Evolutionary conservation across 2,888 invertebrate species (phyloP).

Genomic region (Frankliniella fusca): DNA sequence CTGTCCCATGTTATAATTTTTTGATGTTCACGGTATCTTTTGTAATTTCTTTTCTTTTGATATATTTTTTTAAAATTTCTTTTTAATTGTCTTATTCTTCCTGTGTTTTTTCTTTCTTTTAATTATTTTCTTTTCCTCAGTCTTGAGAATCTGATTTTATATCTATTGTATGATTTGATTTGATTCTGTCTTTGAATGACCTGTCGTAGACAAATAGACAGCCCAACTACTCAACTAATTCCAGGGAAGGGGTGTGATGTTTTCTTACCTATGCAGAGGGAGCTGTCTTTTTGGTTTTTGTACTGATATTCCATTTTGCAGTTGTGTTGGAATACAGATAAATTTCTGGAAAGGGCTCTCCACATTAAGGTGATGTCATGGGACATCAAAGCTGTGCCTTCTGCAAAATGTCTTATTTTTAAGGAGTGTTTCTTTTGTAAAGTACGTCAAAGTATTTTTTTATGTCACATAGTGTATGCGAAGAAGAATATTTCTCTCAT

Average conservation of each 20-base stretch:
- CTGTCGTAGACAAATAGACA: not conserved
- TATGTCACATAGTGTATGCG: slow-evolving; percentile 18
- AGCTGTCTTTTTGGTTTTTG: not conserved
- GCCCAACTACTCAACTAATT: too few relatives aligned
- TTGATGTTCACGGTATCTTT: not conserved
- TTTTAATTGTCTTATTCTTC: too few relatives aligned
- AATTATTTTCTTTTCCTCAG: not conserved
- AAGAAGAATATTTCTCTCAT: slow-evolving; percentile 13
- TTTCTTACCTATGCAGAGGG: not conserved
- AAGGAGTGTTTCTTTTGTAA: slow-evolving; percentile 18
- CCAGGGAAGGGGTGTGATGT: not conserved
- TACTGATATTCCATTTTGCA: slow-evolving; percentile 20
- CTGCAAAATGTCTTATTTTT: slow-evolving; percentile 19
- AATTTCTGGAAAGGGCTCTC: not conserved
- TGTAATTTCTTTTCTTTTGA: not conserved
- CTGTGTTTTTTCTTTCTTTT: not conserved
- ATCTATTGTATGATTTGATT: not conserved
- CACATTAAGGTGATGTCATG: not conserved
- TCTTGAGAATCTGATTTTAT: not conserved
- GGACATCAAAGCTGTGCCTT: slow-evolving; percentile 9
- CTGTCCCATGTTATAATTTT: not conserved
- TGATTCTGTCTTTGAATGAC: not conserved
- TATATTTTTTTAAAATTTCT: not conserved
- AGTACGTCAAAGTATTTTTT: not conserved
- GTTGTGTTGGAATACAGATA: not conserved